These are phyloP conservation scores for Poecilia latipinna DNA, from an alignment of 2,113 vertebrate species.

Conservation along the genomic window DNA sequence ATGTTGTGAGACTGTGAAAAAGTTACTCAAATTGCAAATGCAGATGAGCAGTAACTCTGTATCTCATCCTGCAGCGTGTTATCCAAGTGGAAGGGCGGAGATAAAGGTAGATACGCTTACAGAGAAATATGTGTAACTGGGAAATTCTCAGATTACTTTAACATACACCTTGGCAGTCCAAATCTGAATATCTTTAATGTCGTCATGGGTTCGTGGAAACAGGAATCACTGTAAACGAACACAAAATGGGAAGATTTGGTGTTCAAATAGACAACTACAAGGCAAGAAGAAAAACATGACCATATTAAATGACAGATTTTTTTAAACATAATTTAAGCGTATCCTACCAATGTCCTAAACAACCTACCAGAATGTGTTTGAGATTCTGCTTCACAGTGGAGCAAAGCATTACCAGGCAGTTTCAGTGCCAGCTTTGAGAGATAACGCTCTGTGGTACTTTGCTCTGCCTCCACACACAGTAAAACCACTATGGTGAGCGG, in stretches of 20 bases:
- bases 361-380: background rate
- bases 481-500: background rate
- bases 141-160: background rate
- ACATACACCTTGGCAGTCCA: background rate
- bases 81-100: background rate
- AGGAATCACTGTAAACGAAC: background rate
- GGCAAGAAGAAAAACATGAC: background rate
- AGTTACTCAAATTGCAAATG: too few relatives aligned
- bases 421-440: slow-evolving; percentile 1
- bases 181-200: background rate
- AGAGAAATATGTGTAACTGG: background rate
- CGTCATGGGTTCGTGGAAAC: background rate
- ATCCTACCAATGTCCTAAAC: background rate
- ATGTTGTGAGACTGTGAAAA: too few relatives aligned
- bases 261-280: background rate
- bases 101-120: background rate
- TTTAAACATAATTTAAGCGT: background rate
- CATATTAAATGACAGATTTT: background rate
- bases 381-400: too few relatives aligned
- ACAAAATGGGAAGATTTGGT: background rate
- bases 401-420: background rate
- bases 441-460: background rate
- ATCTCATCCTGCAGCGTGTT: background rate
- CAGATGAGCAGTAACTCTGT: too few relatives aligned
- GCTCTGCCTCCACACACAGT: slow-evolving; percentile 8